Evolutionary conservation across 2,797 vertebrate genomes (phyloP).

Genomic region (Myripristis murdjan): DNA sequence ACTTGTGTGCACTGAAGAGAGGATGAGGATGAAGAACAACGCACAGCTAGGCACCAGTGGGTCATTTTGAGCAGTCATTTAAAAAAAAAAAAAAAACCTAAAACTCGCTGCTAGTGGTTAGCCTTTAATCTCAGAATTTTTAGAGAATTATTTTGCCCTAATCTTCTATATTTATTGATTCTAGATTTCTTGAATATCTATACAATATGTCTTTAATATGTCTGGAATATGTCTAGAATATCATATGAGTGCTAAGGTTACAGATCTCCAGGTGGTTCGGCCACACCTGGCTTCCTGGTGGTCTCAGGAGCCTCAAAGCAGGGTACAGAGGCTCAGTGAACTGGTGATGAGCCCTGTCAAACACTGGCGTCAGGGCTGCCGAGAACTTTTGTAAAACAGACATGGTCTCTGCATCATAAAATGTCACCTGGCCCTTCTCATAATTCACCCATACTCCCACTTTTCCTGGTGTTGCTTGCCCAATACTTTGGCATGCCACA

Average conservation of each 20-base stretch:
- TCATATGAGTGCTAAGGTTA: conserved; percentile 35
- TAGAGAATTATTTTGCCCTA: no score
- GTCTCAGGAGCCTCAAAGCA: conserved; percentile 77
- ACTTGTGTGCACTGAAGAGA: no score
- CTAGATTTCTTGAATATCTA: no score
- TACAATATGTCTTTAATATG: no score
- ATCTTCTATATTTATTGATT: no score
- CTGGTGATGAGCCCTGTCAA: conserved; percentile 83
- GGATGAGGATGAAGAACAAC: no score
- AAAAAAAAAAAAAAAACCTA: no score
- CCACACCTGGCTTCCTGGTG: conserved; percentile 56
- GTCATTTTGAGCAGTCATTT: no score
- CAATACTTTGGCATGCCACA: conserved; percentile 49
- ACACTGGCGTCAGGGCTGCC: conserved; percentile 63
- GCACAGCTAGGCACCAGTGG: no score
- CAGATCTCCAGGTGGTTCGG: conserved; percentile 80
- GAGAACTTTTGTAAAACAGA: conserved; percentile 82
- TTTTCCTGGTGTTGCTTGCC: conserved; percentile 34
- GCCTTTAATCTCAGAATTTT: no score
- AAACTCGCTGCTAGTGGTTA: no score
- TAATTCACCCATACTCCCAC: conserved; percentile 83
- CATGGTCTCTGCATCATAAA: conserved; percentile 80
- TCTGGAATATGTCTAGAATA: neutral
- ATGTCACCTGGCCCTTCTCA: conserved; percentile 77
- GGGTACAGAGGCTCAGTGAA: conserved; percentile 83